phyloP scores from a whole-genome alignment of 2,797 vertebrate genomes.

The Manis crassicaudata region DNA sequence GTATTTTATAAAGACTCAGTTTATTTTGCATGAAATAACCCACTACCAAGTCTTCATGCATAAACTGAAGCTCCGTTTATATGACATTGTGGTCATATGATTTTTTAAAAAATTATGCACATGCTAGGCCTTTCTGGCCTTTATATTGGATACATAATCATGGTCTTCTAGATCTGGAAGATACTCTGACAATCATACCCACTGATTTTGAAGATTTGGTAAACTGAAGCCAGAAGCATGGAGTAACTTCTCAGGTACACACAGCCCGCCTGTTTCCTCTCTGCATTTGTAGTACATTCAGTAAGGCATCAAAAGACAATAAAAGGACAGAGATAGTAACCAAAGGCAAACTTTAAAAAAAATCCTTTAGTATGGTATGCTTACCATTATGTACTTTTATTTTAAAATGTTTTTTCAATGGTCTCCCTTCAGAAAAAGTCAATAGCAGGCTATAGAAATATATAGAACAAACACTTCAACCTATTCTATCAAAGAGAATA shows the following conservation, averaged over 20 bases:
- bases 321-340: slow-evolving; percentile 7
- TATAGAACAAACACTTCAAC: slow-evolving; percentile 2
- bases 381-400: slow-evolving; percentile 34
- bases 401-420: slow-evolving; percentile 53
- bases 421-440: slow-evolving; percentile 15
- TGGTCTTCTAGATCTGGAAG: not conserved
- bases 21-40: slow-evolving; percentile 14
- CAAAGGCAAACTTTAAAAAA: not conserved
- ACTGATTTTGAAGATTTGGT: not conserved
- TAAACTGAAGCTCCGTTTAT: slow-evolving; percentile 16
- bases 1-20: slow-evolving; percentile 12
- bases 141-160: not conserved
- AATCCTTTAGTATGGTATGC: not conserved
- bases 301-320: not conserved
- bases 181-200: not conserved
- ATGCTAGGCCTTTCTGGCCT: not conserved
- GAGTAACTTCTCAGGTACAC: not conserved
- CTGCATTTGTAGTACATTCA: not conserved
- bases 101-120: not conserved
- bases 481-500: slow-evolving; percentile 27
- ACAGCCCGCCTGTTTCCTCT: not conserved
- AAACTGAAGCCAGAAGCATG: not conserved
- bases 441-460: slow-evolving; percentile 24
- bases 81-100: not conserved
- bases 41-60: not conserved